Percentiles rank a stretch among this genome's conserved stretches.
Conservation (phyloP, 30 jellyfish, hydroid and myxozoan genomes). For the Sanderia malayensis region DNA sequence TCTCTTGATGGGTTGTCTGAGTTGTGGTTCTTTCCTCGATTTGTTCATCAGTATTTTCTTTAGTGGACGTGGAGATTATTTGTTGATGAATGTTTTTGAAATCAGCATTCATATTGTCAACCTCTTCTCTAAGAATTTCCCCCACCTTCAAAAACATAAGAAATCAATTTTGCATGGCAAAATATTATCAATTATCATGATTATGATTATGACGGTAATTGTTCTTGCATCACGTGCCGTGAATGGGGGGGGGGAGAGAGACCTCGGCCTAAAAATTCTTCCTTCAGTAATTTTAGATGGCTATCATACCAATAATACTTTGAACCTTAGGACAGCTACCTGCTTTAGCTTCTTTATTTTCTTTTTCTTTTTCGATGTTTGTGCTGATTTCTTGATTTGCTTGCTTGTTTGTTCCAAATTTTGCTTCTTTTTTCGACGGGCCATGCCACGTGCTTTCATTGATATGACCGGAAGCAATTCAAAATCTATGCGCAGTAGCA, state of each 20-base stretch:
- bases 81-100: neutral
- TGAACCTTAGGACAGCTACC: neutral
- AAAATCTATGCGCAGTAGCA: too few species aligned
- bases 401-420: neutral
- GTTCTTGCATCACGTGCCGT: too few species aligned
- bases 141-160: constrained; percentile 1
- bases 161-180: neutral
- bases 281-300: neutral
- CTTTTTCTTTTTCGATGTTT: neutral
- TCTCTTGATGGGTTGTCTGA: too few species aligned
- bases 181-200: too few species aligned
- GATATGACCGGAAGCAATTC: too few species aligned
- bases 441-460: neutral
- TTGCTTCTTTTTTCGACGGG: neutral
- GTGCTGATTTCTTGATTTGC: neutral
- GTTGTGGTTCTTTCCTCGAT: too few species aligned
- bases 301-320: neutral
- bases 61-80: neutral
- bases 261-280: too few species aligned
- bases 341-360: neutral
- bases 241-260: too few species aligned
- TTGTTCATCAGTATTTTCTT: too few species aligned
- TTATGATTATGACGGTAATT: too few species aligned
- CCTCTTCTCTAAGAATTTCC: constrained; percentile 13
- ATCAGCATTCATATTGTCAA: neutral